Base-by-base conservation (phyloP, 2,888 invertebrate genomes). In the Amblyjoppa fuscipennis region DNA sequence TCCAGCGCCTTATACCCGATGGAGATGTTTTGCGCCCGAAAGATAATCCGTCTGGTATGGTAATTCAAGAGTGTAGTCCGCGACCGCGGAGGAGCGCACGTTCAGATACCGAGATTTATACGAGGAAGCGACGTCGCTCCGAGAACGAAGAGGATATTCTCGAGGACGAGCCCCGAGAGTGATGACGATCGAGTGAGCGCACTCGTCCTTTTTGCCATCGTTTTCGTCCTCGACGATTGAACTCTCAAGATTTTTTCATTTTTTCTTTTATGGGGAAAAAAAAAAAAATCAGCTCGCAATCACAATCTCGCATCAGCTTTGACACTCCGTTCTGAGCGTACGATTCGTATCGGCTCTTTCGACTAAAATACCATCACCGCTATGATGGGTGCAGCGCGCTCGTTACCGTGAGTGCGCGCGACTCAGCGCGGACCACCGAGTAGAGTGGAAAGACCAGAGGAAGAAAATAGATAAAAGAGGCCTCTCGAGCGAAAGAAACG, bases 41-140 rank as follows among this genome's bases (percentile, higher is more conserved):
- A 92, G 93, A 92, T 93, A 93, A 94, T 93, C 93, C 92, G 90
- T 87, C 89, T 87, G 90, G 92, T 94, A 93, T 93, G 93, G 92
- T 94, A 93, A 94, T 94, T 93, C 91, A 90, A 90, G 90, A 92
- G 89, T 76, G 76, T 71, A 80, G 68, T 78, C 80, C 84, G 76
- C 81, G n/a, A 41, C 75, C 41, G 66, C 5, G 38, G 11, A 38
- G 45, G 45, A 71, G 64, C 49, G 79, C 38, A 68, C 56, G 73
- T 53, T 59, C 75, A 56, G 69, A 82, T 56, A 53, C 56, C n/a
- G 41, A 49, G 31, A 61, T 38, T 16, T 59, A 51, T 13, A 59
- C 31, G 74, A 51, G 45, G 49, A 66, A 82, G 69, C 41, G 28
- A 45, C 7, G 7, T 64, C 61, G 61, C 16, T 45, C 45, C 64